These are phyloP conservation scores for Hipparchia sbordonii DNA, from an alignment of 2,888 invertebrate genomes.

Conservation along the genomic window DNA sequence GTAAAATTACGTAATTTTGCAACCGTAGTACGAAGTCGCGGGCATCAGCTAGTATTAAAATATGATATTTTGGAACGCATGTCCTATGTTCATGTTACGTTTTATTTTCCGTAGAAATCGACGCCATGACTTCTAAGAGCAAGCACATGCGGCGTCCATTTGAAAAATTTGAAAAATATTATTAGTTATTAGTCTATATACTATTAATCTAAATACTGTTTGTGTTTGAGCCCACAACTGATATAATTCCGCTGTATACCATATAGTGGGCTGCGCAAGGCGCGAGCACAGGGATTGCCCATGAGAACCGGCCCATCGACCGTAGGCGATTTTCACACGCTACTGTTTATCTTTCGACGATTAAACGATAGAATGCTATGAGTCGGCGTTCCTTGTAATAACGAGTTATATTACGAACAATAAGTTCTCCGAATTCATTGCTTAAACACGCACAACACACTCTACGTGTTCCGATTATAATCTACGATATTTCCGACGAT, in stretches of 20 bases:
- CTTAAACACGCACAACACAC: neutral
- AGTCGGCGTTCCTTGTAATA: slow-evolving; percentile 52
- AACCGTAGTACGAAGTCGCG: too few relatives aligned
- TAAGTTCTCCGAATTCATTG: slow-evolving; percentile 1
- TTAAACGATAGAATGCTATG: slow-evolving; percentile 49
- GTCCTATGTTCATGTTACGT: too few relatives aligned
- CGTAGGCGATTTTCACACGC: slow-evolving; percentile 67
- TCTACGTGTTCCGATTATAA: neutral
- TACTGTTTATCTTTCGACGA: slow-evolving; percentile 56
- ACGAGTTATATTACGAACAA: neutral
- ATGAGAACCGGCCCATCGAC: slow-evolving; percentile 35
- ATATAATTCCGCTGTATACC: neutral
- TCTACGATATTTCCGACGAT: neutral
- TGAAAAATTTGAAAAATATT: too few relatives aligned
- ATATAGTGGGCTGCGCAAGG: neutral
- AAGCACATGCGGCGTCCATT: too few relatives aligned
- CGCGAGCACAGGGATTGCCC: slow-evolving; percentile 25
- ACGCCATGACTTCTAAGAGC: too few relatives aligned
- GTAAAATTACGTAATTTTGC: too few relatives aligned
- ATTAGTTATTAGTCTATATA: too few relatives aligned
- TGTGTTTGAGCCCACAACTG: neutral
- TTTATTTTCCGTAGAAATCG: too few relatives aligned
- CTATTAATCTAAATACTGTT: neutral
- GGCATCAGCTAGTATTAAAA: too few relatives aligned
- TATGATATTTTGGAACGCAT: too few relatives aligned